These are phyloP conservation scores for Thymallus thymallus DNA, from an alignment of 2,113 vertebrate species.

Conservation along the genomic window DNA sequence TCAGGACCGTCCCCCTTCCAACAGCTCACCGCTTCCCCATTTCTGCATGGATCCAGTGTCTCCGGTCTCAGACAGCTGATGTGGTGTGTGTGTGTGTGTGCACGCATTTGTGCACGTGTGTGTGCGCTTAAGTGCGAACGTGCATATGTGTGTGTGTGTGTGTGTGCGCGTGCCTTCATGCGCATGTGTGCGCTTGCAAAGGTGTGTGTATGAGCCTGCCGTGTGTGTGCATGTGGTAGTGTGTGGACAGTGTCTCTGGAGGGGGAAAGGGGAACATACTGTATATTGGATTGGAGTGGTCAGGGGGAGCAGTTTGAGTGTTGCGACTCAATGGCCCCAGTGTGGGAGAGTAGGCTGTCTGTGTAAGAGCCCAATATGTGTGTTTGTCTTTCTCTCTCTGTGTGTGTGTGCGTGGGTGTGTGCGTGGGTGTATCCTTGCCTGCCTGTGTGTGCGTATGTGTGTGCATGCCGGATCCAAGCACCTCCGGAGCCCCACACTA, in stretches of 20 bases:
- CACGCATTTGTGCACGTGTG: too few species aligned
- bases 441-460: background rate
- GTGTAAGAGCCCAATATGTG: background rate
- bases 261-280: background rate
- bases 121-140: background rate
- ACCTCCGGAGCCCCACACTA: background rate
- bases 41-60: background rate
- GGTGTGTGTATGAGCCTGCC: too few species aligned
- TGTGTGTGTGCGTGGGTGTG: background rate
- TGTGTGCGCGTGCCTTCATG: background rate
- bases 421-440: background rate
- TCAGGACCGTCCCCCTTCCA: background rate
- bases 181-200: background rate
- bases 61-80: background rate
- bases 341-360: background rate
- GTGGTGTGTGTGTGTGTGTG: background rate
- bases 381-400: background rate
- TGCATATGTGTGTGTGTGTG: background rate
- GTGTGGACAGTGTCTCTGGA: background rate
- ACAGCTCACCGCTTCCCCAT: background rate
- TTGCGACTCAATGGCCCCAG: background rate
- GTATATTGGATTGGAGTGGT: background rate
- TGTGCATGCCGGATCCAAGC: background rate
- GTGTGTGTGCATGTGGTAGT: background rate
- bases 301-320: conserved; percentile 6